Evolutionary conservation across 2,888 invertebrate genomes (phyloP), one percentile per base, ranked within the genome.

Genomic region (Rhingia rostrata): DNA sequence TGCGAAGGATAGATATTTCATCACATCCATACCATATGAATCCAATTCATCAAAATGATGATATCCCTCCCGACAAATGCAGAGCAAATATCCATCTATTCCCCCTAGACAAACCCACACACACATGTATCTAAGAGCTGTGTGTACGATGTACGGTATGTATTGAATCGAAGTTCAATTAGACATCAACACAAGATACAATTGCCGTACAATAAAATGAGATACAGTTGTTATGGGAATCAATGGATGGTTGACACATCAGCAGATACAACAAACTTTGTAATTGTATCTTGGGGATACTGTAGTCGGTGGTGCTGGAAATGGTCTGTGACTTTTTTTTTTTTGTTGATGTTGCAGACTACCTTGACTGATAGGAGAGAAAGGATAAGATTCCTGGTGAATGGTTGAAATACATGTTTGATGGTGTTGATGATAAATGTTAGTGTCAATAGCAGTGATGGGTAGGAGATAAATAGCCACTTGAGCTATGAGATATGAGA

Each of bases 21-120:
- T 72, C 72, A 41, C 64, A 78, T 58, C 72, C 66, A 67, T 67
- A 73, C 72, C 66, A 67, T 67, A 73, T 67, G 66, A 73, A 73
- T 61, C 14, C 10, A 61, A 73, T 80, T 73, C 54, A 67, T 80
- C 61, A 79, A 66, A 79, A 47, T 30, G 51, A 10, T 66, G 66
- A 61, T 79, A 47, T 54, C 43, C 41, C 3, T 49, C 45, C 22
- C 45, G 7, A 14, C 60, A 53, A 45, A 61, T 72, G 72, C 47
- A 56, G 54, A 32, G 22, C 2, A 60, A 53, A 49, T 47, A 66
- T 72, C 77, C 45, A 53, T 14, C 10, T 3, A 39, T 39, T 30
- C 30, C 51, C 12, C 12, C 10, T 56, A 14, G 35, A 53, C 47
- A 60, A 51, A 53, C 10, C n/a, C n/a, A 58, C 22, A 47, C 33